A percentile compares a stretch with the other conserved stretches of the same genome.
phyloP scores from a whole-genome alignment of 35 echinoderm and acorn worm species.

The Ophiothrix spiculata region DNA sequence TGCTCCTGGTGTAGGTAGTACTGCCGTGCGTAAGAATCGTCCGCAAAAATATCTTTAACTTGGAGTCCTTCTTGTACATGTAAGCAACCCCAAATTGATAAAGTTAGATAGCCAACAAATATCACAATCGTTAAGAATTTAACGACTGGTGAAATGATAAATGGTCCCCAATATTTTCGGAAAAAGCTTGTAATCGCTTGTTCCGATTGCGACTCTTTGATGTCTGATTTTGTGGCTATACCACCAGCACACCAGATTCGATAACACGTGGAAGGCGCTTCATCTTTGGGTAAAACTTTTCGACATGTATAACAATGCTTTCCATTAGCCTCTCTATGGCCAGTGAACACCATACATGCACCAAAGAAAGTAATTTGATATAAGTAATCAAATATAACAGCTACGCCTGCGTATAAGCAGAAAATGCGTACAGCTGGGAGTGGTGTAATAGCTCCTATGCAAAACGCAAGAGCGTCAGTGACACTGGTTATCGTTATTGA shows the following conservation, averaged over 20 bases:
- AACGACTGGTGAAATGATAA: slow-evolving; percentile 39
- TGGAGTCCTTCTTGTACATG: slow-evolving; percentile 72
- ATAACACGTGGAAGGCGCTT: slow-evolving; percentile 62
- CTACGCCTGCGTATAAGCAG: slow-evolving; percentile 81
- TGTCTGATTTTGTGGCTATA: slow-evolving; percentile 15
- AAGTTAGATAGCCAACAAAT: slow-evolving; percentile 47
- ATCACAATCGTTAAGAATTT: slow-evolving; percentile 46
- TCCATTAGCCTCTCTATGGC: slow-evolving; percentile 61
- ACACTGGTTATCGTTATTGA: slow-evolving; percentile 98
- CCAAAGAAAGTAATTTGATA: slow-evolving; percentile 98
- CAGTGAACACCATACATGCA: slow-evolving; percentile 82
- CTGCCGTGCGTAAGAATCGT: slow-evolving; percentile 55
- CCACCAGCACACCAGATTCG: slow-evolving; percentile 81
- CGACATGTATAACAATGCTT: slow-evolving; percentile 65
- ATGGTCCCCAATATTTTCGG: slow-evolving; percentile 60
- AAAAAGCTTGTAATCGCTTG: slow-evolving; percentile 75
- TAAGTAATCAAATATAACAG: slow-evolving; percentile 76
- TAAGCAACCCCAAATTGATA: slow-evolving; percentile 57
- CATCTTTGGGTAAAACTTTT: slow-evolving; percentile 64
- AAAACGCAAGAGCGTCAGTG: slow-evolving; percentile 86
- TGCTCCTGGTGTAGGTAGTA: slow-evolving; percentile 54
- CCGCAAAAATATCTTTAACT: slow-evolving; percentile 64
- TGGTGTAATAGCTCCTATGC: slow-evolving; percentile 72
- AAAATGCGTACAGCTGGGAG: slow-evolving; percentile 84
- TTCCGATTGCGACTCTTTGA: slow-evolving; percentile 28